phyloP scores from a whole-genome alignment of 2,113 vertebrate species.

The Jaculus jaculus region DNA sequence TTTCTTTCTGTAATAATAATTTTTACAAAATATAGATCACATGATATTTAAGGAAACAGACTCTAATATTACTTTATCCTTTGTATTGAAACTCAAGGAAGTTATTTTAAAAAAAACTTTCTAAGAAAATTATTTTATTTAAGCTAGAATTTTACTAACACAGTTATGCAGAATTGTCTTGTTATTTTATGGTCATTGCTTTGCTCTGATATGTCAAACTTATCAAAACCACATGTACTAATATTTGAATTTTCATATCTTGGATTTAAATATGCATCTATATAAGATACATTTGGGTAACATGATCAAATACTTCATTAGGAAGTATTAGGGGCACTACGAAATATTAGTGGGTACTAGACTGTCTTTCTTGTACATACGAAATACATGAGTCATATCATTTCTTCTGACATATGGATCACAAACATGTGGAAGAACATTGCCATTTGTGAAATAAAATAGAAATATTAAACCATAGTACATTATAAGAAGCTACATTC shows the following conservation, averaged over 20 bases:
- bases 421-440: not conserved
- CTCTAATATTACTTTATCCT: not conserved
- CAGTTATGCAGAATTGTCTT: not conserved
- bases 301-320: not conserved
- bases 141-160: not conserved
- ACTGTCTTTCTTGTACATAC: not conserved
- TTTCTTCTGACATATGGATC: not conserved
- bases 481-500: too few relatives aligned
- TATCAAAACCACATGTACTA: not conserved
- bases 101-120: not conserved
- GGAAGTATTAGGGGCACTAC: not conserved
- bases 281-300: not conserved
- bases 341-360: not conserved
- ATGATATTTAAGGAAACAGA: slow-evolving; percentile 30
- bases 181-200: not conserved
- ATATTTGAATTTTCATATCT: not conserved
- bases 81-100: not conserved
- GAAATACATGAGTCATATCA: not conserved
- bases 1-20: slow-evolving; percentile 40
- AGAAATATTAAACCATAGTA: not conserved
- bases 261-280: not conserved
- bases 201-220: not conserved
- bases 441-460: not conserved
- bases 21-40: slow-evolving; percentile 22
- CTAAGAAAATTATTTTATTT: not conserved